Evolutionary conservation across 2,797 vertebrate genomes (phyloP), one percentile per base, ranked within the genome.

Genomic region (Caiman crocodilus): DNA sequence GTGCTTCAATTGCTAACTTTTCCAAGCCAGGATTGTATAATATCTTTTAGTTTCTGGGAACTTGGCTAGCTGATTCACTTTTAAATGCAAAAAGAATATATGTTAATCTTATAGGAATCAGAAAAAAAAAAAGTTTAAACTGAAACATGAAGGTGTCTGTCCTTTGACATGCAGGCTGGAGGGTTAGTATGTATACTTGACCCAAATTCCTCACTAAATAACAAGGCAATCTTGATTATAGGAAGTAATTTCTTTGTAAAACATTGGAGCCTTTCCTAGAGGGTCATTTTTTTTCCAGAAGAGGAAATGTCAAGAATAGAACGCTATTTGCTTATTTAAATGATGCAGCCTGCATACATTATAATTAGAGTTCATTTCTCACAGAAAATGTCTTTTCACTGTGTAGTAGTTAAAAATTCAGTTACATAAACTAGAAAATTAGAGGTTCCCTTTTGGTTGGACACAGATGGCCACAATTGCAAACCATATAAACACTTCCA

Each of bases 171-270:
- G 35, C 35, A 35, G 35, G 35, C 35, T 35, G 35, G 35, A 35
- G 35, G 35, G 32, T 76, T 92, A 84, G 1, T 84, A 89, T 91
- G 83, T 50, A 57, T 93, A 76, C 63, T 91, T 96, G 88, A 94
- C 69, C 32, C 92, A 58, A 96, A 96, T 94, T 95, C 64, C 59
- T 93, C 90, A 77, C 88, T 95, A 94, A 96, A 93, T 84, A 87
- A 26, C 76, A 96, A 95, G 73, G 74, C 23, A 92, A 91, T 95
- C 96, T 96, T 96, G 35, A 95, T 92, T 93, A 67, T 73, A 93
- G 84, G 86, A 95, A 96, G 76, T 69, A 90, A 95, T 96, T 95
- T 92, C 85, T 97, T 95, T 90, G 81, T 90, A 94, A 97, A 85
- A 60, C 76, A 71, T 87, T 92, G 21, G 86, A 63, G 55, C 50